Base-by-base conservation (phyloP, 2,888 invertebrate genomes). In the Digitonthophagus gazella region DNA sequence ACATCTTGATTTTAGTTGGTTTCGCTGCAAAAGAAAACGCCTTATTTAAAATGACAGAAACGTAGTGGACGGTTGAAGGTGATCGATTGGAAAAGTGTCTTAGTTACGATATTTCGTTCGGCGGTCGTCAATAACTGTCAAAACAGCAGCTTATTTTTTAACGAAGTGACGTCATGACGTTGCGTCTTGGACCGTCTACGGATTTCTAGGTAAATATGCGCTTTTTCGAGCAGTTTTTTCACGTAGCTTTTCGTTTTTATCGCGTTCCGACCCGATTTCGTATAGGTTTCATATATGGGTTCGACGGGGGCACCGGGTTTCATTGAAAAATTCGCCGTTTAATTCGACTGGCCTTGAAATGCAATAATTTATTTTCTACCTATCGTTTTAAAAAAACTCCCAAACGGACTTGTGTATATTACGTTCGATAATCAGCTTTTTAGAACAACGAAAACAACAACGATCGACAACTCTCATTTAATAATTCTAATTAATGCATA, bases 161-260 rank as follows among this genome's bases (percentile, higher is more conserved):
- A 76, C 74, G 75, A 70, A 71, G 81, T 82, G 82, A 82, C 82
- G 82, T 82, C 82, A 82, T 82, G 80, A 80, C 81, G 81, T 81
- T 80, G 80, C 81, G 80, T 80, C 81, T 76, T 80, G 79, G 76
- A 80, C 80, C 80, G 80, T 77, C 79, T 78, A 76, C 77, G 69
- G 69, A 58, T 66, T 71, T 68, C 44, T 68, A 71, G 80, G 80
- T 80, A 80, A 80, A 79, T 79, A 78, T 75, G 69, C 71, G 68
- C 72, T 74, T 77, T 78, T 72, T 78, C 72, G 75, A 28, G 54
- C 54, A 68, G 61, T n/a, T n/a, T 14, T 61, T n/a, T 56, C 20
- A 20, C 16, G 8, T 11, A 14, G 19, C 19, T 55, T 20, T 18
- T 5, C 3, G 16, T n/a, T 19, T 20, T 61, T 19, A 61, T 19